Conservation (phyloP, 2,113 vertebrate genomes). For the Hemiprocne comata region DNA sequence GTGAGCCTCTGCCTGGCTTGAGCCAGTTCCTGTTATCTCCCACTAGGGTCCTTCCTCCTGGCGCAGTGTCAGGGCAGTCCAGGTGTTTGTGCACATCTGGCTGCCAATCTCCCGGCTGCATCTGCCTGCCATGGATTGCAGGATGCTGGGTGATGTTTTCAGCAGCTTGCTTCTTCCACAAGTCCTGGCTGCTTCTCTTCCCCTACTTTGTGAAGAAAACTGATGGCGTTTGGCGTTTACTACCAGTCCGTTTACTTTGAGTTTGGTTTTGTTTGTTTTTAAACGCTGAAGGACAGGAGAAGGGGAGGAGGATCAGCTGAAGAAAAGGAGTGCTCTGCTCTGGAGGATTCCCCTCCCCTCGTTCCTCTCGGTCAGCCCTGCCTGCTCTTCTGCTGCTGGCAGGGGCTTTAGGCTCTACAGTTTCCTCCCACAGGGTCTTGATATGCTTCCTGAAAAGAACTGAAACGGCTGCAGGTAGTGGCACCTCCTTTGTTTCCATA, state of each 20-base stretch:
- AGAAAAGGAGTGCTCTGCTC: not conserved
- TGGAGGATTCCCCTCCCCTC: not conserved
- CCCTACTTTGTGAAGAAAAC: not conserved
- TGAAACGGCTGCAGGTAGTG: not conserved
- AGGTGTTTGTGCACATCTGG: not conserved
- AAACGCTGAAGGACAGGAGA: not conserved
- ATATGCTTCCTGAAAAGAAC: not conserved
- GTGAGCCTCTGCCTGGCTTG: not conserved
- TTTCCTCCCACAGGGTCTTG: not conserved
- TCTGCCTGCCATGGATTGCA: not conserved
- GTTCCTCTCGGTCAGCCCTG: not conserved
- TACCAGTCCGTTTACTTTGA: fast-evolving
- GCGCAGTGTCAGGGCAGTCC: not conserved
- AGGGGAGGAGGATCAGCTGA: not conserved
- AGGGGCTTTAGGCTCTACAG: fast-evolving
- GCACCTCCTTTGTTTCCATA: not conserved
- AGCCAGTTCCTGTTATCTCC: not conserved
- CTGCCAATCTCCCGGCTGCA: fast-evolving
- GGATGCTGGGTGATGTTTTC: not conserved
- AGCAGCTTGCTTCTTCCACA: not conserved
- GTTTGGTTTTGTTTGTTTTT: not conserved
- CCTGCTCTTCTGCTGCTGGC: not conserved
- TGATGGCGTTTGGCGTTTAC: not conserved
- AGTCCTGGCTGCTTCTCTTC: not conserved
- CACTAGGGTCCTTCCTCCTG: not conserved